These are phyloP conservation scores for Thalassoma bifasciatum DNA, from an alignment of 2,113 vertebrate species.

Conservation along the genomic window DNA sequence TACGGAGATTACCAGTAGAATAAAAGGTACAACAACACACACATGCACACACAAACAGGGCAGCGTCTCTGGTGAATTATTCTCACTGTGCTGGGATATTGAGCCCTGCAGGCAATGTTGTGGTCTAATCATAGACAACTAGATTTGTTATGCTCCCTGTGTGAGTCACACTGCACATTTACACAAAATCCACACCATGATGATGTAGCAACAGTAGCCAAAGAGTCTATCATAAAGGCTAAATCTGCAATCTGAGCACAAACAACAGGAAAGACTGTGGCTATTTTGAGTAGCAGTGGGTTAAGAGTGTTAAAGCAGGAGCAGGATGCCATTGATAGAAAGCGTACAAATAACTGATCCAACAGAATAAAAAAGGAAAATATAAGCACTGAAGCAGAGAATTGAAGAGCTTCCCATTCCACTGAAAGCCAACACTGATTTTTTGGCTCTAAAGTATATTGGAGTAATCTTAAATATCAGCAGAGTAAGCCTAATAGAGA, in stretches of 20 bases:
- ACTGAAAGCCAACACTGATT: not conserved
- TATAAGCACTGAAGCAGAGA: not conserved
- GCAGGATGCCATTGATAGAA: not conserved
- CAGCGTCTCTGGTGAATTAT: slow-evolving; percentile 4
- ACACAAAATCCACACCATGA: not conserved
- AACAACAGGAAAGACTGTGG: not conserved
- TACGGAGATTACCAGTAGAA: not conserved
- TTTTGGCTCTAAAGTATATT: no score
- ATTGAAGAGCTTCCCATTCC: not conserved
- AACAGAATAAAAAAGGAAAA: not conserved
- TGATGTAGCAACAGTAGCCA: not conserved
- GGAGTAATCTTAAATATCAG: no score
- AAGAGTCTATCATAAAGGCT: not conserved
- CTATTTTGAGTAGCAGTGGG: not conserved
- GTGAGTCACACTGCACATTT: not conserved
- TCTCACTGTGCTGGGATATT: slow-evolving; percentile 12
- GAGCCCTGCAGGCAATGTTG: not conserved
- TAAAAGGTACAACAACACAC: not conserved
- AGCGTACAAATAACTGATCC: not conserved
- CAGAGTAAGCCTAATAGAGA: no score
- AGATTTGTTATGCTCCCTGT: slow-evolving; percentile 12
- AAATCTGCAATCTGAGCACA: not conserved
- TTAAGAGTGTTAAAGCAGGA: not conserved
- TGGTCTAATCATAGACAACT: slow-evolving; percentile 7
- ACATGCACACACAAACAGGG: not conserved